Base-by-base conservation (phyloP, 1,140 invertebrate genomes). In the Drosophila bipectinata region DNA sequence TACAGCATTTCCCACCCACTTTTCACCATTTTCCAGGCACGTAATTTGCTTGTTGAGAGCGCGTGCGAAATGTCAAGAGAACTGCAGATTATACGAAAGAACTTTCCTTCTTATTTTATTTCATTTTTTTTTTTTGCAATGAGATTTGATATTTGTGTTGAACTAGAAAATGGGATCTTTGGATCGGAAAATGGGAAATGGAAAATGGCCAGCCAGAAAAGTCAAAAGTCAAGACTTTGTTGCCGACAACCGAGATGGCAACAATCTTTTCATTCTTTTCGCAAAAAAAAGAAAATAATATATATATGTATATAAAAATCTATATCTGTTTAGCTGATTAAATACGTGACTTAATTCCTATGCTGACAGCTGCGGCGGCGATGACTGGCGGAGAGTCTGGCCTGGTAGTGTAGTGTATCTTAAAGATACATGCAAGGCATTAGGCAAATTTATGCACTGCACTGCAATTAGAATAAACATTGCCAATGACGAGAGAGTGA, bases 311-410 rank as follows among this genome's bases (percentile, higher is more conserved):
- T 18, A 18, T 18, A 10, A 34, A 34, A 10, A 9, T 21, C 21
- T 21, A 34, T 63, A 78, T 85, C 76, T 85, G 82, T 85, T 87
- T 87, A 78, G 82, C 81, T 78, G 81, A 84, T 84, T 85, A 85
- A 85, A 87, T 87, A 87, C 83, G 83, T 88, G 83, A 88, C 83
- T 88, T 88, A 87, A 88, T 88, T 88, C 79, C 54, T 60, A 62
- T 32, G 79, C 69, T 79, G 77, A 81, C 78, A 79, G 79, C 53
- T 14, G 34, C 54, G 14, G 18, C 54, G 14, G 14, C 18, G 18
- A 18, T 18, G 41, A 44, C n/a, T 44, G 41, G 72, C 62, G 10
- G 14, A 3, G 21, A 21, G 21, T 28, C 26, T 28, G 4, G 18
- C 2, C 1, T 9, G 21, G 18, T 47, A 47, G 44, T 47, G 44